Evolutionary conservation across 2,113 vertebrate genomes (phyloP).

Genomic region (Leuciscus idus): DNA sequence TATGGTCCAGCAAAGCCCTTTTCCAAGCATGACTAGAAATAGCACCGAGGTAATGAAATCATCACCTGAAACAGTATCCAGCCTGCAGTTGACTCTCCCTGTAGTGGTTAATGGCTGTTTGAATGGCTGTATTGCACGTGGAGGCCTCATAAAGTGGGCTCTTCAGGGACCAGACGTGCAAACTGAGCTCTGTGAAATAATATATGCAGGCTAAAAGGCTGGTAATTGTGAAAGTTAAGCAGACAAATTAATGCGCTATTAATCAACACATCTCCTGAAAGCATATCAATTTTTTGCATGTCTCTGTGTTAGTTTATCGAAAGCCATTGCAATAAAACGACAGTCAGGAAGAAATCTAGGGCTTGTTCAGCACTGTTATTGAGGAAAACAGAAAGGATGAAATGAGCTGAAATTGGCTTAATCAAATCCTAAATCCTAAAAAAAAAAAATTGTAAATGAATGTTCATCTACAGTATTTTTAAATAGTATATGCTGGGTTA

Average conservation of each 20-base stretch:
- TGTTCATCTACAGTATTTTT: not conserved
- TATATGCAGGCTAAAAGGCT: constrained; percentile 75
- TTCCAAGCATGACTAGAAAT: constrained; percentile 69
- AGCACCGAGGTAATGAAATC: constrained; percentile 77
- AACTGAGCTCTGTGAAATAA: constrained; percentile 79
- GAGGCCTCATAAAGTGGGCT: constrained; percentile 53
- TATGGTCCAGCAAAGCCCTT: constrained; percentile 65
- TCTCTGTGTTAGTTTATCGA: not conserved
- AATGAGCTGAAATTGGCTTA: not conserved
- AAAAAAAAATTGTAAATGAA: not conserved
- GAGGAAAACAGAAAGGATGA: not conserved
- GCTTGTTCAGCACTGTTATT: not conserved
- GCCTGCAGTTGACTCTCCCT: constrained; percentile 63
- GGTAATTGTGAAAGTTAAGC: constrained; percentile 80
- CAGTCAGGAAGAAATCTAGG: not conserved
- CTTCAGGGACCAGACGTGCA: constrained; percentile 54
- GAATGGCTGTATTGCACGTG: constrained; percentile 48
- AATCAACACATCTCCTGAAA: constrained; percentile 64
- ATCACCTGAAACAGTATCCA: constrained; percentile 72
- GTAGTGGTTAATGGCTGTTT: constrained; percentile 73
- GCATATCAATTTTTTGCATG: constrained; percentile 16
- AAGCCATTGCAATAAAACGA: not conserved
- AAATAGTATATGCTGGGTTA: not conserved
- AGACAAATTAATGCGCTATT: constrained; percentile 74
- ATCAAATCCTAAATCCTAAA: not conserved